Conservation (phyloP, 1,140 invertebrate genomes). For the Bombus vancouverensis region DNA sequence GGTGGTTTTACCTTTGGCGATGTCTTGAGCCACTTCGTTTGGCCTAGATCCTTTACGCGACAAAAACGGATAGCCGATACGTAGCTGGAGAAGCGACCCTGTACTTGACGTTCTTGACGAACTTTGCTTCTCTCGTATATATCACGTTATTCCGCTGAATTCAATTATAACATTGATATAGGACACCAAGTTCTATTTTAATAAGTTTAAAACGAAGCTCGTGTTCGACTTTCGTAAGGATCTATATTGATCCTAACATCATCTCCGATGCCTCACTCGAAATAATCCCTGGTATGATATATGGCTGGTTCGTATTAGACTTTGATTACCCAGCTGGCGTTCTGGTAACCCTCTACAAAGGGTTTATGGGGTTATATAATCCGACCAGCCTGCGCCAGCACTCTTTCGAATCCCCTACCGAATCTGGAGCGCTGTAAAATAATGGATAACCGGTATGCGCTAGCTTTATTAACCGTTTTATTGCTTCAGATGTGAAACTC, state of each 20-base stretch:
- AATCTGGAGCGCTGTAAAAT: constrained; percentile 50
- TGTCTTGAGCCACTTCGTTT: too few relatives aligned
- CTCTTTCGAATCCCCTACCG: constrained; percentile 18
- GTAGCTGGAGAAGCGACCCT: neutral
- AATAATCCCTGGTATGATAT: constrained; percentile 36
- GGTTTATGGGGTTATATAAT: constrained; percentile 48
- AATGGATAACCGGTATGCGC: constrained; percentile 15
- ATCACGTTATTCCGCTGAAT: neutral
- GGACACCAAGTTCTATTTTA: neutral
- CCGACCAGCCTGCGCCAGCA: neutral
- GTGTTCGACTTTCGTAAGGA: neutral
- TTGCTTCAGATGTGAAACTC: constrained; percentile 18
- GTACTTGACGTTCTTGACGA: neutral
- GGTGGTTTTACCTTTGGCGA: too few relatives aligned
- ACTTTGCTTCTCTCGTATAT: neutral
- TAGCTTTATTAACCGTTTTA: constrained; percentile 51
- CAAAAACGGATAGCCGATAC: too few relatives aligned
- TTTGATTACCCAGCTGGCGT: constrained; percentile 16
- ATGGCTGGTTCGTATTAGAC: constrained; percentile 13
- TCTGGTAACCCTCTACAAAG: neutral
- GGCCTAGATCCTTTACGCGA: too few relatives aligned
- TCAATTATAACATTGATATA: neutral
- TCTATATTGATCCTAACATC: neutral
- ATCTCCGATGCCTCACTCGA: neutral
- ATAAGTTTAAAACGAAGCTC: neutral